These are phyloP conservation scores for Drosophila nebulosa DNA, from an alignment of 1,140 invertebrate species.

Conservation along the genomic window DNA sequence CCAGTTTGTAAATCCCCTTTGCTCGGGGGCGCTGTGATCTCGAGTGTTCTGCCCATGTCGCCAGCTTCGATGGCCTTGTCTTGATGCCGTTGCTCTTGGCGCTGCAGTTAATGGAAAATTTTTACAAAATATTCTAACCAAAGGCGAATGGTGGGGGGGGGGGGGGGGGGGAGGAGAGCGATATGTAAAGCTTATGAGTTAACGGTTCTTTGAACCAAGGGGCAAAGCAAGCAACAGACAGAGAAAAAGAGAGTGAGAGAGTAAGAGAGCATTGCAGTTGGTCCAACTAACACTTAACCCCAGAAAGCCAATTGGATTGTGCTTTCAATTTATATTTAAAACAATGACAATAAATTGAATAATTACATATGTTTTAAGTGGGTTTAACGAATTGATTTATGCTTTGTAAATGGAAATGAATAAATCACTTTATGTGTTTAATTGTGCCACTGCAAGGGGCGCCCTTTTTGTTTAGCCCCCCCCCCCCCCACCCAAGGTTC, in stretches of 20 bases:
- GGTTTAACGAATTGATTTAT: not conserved
- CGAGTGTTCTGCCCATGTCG: conserved; percentile 55
- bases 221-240: not conserved
- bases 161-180: too few species aligned
- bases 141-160: too few species aligned
- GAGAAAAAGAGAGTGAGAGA: not conserved
- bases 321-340: too few species aligned
- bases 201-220: not conserved
- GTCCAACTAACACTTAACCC: too few species aligned
- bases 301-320: not conserved
- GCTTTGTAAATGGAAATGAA: too few species aligned
- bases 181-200: not conserved
- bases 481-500: too few species aligned
- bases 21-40: conserved; percentile 43
- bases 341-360: not conserved
- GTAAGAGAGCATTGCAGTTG: not conserved
- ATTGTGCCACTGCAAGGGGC: too few species aligned
- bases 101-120: conserved; percentile 25
- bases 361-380: too few species aligned
- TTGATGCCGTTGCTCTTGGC: conserved; percentile 23
- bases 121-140: conserved; percentile 1
- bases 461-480: too few species aligned
- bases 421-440: too few species aligned
- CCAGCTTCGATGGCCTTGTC: conserved; percentile 44
- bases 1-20: not conserved